These are phyloP conservation scores for Sycophaga agraensis DNA, from an alignment of 1,140 invertebrate genomes.

Conservation along the genomic window DNA sequence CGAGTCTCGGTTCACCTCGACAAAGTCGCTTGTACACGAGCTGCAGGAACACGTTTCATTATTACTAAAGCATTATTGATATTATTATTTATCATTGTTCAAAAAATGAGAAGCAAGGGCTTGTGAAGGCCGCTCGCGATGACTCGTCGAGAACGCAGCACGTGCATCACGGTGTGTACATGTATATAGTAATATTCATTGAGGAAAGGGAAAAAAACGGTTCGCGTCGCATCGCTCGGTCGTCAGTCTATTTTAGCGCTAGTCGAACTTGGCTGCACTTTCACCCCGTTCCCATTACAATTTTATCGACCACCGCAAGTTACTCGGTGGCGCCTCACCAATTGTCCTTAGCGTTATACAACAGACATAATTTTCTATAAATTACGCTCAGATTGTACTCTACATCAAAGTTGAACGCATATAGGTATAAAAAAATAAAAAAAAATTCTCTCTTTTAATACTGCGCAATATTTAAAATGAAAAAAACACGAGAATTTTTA, in stretches of 20 bases:
- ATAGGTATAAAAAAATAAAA: not conserved
- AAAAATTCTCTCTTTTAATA: constrained; percentile 8
- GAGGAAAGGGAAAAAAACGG: not conserved
- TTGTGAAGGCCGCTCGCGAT: not conserved
- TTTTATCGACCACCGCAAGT: not conserved
- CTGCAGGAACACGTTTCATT: constrained; percentile 6
- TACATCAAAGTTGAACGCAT: not conserved
- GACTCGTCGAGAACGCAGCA: constrained; percentile 1
- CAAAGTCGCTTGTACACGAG: not conserved
- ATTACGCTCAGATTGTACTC: constrained; percentile 10
- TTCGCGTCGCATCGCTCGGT: constrained; percentile 24
- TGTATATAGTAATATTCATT: no score
- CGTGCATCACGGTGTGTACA: not conserved
- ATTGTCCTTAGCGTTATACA: constrained; percentile 14
- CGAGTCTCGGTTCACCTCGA: not conserved
- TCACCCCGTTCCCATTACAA: not conserved
- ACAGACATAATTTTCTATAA: not conserved
- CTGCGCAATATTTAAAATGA: not conserved
- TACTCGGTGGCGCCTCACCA: not conserved
- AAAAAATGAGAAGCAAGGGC: no score
- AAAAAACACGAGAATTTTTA: not conserved
- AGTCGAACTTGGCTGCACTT: not conserved
- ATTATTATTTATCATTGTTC: not conserved
- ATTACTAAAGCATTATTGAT: no score
- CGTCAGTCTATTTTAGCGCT: constrained; percentile 19